A percentile compares a stretch with the other conserved stretches of the same genome.
phyloP scores from a whole-genome alignment of 1,140 invertebrate genomes.

The Gyrodactylus bullatarudis region DNA sequence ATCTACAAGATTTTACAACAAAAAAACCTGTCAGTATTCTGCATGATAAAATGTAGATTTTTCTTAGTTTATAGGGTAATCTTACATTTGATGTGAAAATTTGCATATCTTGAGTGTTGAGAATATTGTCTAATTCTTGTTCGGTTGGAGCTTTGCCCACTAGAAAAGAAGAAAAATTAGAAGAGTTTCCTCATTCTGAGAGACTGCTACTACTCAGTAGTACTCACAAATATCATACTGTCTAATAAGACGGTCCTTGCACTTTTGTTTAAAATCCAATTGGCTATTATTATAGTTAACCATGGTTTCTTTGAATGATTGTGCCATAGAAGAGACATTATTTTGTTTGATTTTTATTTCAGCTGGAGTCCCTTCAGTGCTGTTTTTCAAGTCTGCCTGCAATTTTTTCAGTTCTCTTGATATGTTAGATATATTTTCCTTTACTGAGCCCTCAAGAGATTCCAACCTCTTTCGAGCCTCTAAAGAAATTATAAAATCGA shows the following conservation, averaged over 20 bases:
- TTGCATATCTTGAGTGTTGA: neutral
- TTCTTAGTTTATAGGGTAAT: neutral
- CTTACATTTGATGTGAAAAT: neutral
- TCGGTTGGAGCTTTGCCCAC: neutral
- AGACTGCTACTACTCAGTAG: too few species aligned
- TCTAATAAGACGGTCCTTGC: neutral
- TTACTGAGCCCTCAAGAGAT: neutral
- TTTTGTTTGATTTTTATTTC: neutral
- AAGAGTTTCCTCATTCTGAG: too few species aligned
- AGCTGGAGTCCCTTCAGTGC: neutral
- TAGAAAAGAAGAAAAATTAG: too few species aligned
- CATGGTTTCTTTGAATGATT: neutral
- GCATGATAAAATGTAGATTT: too few species aligned
- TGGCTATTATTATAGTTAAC: neutral
- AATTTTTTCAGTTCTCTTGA: neutral
- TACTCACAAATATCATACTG: neutral
- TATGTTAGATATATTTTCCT: neutral
- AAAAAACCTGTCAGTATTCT: too few species aligned
- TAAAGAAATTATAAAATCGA: neutral
- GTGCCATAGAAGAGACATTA: neutral
- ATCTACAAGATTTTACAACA: neutral
- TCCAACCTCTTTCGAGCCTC: neutral
- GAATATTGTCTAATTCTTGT: neutral
- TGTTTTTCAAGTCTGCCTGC: neutral
- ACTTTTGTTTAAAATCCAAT: neutral